Evolutionary conservation across 2,113 vertebrate species (phyloP).

Genomic region (Dromiciops gliroides): DNA sequence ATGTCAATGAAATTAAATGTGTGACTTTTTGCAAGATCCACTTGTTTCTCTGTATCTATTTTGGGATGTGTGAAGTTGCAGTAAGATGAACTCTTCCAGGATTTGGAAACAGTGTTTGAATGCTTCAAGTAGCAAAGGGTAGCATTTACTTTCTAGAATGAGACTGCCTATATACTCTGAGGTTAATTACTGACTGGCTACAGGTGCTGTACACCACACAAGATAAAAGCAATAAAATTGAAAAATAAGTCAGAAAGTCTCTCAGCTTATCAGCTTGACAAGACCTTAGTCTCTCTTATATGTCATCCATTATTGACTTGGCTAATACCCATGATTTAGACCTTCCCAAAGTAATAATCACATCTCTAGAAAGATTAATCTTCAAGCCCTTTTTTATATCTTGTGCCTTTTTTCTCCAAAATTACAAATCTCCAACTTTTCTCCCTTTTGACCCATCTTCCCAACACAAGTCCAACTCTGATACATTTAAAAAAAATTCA

Average conservation of each 20-base stretch:
- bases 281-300: not conserved
- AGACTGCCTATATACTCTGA: slow-evolving; percentile 50
- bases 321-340: slow-evolving; percentile 60
- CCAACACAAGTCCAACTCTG: not conserved
- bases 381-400: slow-evolving; percentile 27
- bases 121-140: slow-evolving; percentile 34
- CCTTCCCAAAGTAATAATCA: slow-evolving; percentile 61
- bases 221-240: slow-evolving; percentile 66
- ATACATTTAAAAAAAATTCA: slow-evolving; percentile 6
- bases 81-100: not conserved
- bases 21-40: not conserved
- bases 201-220: slow-evolving; percentile 25
- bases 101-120: slow-evolving; percentile 4
- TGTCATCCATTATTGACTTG: slow-evolving; percentile 55
- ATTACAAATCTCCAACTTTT: slow-evolving; percentile 31
- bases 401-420: slow-evolving; percentile 8
- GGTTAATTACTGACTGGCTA: slow-evolving; percentile 53
- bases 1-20: too few relatives aligned
- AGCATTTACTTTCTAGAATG: slow-evolving; percentile 44
- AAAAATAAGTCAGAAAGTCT: slow-evolving; percentile 63
- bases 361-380: slow-evolving; percentile 47
- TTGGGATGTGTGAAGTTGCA: not conserved
- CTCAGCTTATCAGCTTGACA: slow-evolving; percentile 43
- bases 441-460: slow-evolving; percentile 24
- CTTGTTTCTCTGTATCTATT: not conserved